Percentiles rank a stretch among this genome's conserved stretches.
Conservation (phyloP, 2,113 vertebrate species). For the Peromyscus leucopus region DNA sequence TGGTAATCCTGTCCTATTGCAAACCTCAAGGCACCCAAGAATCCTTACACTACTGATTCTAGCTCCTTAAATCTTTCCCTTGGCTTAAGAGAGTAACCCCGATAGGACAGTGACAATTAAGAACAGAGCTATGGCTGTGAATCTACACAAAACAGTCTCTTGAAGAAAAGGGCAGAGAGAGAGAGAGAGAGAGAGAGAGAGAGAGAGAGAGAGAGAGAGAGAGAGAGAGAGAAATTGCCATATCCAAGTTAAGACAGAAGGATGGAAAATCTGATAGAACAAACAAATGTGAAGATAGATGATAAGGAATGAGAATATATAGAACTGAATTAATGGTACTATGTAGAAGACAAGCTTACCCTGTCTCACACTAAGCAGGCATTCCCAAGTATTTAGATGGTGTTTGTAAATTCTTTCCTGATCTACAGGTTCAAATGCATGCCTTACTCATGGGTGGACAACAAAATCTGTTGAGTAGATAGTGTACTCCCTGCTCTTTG, state of each 20-base stretch:
- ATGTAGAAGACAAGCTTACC: not conserved
- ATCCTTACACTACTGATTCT: not conserved
- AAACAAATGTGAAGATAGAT: not conserved
- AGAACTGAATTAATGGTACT: not conserved
- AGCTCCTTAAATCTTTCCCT: not conserved
- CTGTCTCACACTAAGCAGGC: not conserved
- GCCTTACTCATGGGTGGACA: not conserved
- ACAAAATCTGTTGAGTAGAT: not conserved
- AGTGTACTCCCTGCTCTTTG: not conserved
- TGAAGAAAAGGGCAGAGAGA: not conserved
- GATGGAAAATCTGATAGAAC: not conserved
- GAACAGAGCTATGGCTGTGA: not conserved
- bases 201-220: not conserved
- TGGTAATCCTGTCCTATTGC: not conserved
- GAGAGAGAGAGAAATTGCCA: not conserved
- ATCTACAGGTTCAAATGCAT: not conserved
- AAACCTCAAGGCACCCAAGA: not conserved
- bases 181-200: not conserved
- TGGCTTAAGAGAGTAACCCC: not conserved
- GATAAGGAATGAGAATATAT: not conserved
- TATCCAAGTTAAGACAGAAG: not conserved
- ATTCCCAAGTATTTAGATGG: not conserved
- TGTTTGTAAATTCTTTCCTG: not conserved
- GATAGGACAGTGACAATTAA: not conserved
- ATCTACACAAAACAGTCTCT: not conserved